Conservation (phyloP, 2,797 vertebrate species). For the Acridotheres tristis region DNA sequence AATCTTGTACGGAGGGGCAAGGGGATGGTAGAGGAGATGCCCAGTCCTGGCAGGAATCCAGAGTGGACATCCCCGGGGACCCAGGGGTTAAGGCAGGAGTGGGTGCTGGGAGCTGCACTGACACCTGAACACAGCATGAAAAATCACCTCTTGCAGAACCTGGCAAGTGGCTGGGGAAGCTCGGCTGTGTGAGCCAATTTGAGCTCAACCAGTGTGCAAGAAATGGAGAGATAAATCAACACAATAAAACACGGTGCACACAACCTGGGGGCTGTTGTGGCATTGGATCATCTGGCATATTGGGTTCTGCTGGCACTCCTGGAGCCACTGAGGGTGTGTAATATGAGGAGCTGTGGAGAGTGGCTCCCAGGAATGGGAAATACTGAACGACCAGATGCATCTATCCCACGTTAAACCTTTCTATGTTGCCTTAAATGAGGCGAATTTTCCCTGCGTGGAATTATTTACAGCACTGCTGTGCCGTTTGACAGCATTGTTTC, state of each 20-base stretch:
- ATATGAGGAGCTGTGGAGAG: not conserved
- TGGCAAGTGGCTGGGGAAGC: not conserved
- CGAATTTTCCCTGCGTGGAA: not conserved
- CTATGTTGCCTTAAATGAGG: not conserved
- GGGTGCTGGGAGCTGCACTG: not conserved
- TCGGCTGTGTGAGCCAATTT: not conserved
- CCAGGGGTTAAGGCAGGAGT: not conserved
- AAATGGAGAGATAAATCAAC: slow-evolving; percentile 44
- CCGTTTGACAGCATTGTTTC: not conserved
- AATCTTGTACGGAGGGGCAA: not conserved
- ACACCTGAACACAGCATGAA: not conserved
- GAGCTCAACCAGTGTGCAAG: not conserved
- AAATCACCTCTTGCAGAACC: slow-evolving; percentile 20
- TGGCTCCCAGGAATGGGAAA: not conserved
- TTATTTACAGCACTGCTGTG: not conserved
- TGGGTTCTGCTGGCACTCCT: not conserved
- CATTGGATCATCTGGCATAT: not conserved
- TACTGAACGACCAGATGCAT: not conserved
- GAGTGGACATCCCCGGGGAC: not conserved
- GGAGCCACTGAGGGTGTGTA: not conserved
- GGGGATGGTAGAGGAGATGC: not conserved
- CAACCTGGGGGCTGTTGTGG: not conserved
- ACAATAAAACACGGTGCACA: not conserved
- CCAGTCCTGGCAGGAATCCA: not conserved
- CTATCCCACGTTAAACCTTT: not conserved